Conservation (phyloP, 2,797 vertebrate genomes). For the Phoeniculus purpureus region DNA sequence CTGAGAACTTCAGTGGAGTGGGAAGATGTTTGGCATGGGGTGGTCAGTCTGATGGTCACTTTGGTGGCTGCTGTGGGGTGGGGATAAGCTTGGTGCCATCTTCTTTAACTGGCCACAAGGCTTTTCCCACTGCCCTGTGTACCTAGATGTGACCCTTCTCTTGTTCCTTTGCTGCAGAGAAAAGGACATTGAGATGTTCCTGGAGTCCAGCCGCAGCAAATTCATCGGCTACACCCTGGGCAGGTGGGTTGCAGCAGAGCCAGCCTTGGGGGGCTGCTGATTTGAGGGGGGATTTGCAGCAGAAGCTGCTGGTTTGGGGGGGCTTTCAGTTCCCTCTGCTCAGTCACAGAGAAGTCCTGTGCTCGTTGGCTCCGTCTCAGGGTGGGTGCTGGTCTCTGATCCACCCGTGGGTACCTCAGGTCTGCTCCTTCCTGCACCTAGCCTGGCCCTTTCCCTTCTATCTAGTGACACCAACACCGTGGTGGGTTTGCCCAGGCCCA, state of each 20-base stretch:
- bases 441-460: not conserved
- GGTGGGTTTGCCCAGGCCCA: slow-evolving; percentile 94
- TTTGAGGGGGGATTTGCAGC: accelerated
- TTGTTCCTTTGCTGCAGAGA: slow-evolving; percentile 81
- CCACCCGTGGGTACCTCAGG: not conserved
- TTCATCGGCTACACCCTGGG: slow-evolving; percentile 98
- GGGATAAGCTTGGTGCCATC: not conserved
- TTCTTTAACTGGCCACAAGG: accelerated
- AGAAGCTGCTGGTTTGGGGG: accelerated
- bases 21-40: not conserved
- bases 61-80: not conserved
- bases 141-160: not conserved
- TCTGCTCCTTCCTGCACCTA: not conserved
- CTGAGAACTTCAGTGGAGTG: not conserved
- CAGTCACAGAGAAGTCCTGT: not conserved
- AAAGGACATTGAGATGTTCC: slow-evolving; percentile 97
- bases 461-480: slow-evolving; percentile 94
- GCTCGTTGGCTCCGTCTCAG: not conserved
- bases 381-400: not conserved
- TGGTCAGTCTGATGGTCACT: not conserved
- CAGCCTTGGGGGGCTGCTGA: not conserved
- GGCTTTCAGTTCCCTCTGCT: accelerated
- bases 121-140: not conserved
- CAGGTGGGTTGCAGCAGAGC: slow-evolving; percentile 80
- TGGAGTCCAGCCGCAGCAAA: slow-evolving; percentile 98